Conservation (phyloP, 2,888 invertebrate genomes). For the Chouioia cunea region DNA sequence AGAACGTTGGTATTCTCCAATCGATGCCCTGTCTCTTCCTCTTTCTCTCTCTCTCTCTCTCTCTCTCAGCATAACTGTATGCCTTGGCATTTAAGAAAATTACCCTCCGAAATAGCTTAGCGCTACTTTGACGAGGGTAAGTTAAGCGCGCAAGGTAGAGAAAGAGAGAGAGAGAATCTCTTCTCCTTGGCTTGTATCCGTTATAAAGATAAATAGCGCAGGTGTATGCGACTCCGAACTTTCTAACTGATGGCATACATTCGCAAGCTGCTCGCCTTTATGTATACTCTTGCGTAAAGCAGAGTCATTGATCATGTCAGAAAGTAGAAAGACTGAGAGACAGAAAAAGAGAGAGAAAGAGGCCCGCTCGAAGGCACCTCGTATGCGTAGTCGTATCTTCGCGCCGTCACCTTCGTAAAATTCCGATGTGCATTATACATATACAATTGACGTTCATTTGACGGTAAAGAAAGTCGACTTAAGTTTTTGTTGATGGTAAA, state of each 20-base stretch:
- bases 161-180: background rate
- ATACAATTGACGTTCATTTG: no score
- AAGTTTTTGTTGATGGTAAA: conserved; percentile 6
- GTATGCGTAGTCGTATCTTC: background rate
- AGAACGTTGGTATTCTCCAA: no score
- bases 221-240: conserved; percentile 25
- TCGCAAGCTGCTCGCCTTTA: conserved; percentile 1
- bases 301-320: conserved; percentile 33
- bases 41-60: no score
- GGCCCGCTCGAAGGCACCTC: no score
- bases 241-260: conserved; percentile 34
- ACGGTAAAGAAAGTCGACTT: no score
- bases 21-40: no score
- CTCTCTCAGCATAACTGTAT: no score
- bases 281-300: background rate
- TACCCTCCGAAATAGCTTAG: background rate
- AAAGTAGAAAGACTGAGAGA: conserved; percentile 6
- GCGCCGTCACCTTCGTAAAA: conserved; percentile 26
- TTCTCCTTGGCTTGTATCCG: conserved; percentile 16
- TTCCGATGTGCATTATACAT: conserved; percentile 13
- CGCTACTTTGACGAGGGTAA: background rate
- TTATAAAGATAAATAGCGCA: conserved; percentile 37
- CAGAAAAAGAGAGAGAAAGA: no score
- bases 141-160: no score
- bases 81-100: background rate